These are phyloP conservation scores for Sarotherodon lohbergeri DNA, from an alignment of 2,113 vertebrate species.

Conservation along the genomic window DNA sequence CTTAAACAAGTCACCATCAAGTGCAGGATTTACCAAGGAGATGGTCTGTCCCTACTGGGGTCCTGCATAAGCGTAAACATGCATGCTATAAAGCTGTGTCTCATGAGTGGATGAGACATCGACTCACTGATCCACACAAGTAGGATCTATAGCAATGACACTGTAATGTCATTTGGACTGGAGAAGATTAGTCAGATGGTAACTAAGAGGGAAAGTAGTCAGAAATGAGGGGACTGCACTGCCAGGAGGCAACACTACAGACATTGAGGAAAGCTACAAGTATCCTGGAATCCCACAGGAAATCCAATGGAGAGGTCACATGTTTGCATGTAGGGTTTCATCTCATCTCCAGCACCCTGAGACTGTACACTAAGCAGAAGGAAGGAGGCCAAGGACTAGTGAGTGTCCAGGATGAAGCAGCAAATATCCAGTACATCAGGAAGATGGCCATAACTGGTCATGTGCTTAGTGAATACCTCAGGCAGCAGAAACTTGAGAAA, in stretches of 20 bases:
- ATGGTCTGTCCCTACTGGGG: neutral
- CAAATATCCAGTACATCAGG: neutral
- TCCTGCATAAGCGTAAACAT: neutral
- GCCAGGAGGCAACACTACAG: neutral
- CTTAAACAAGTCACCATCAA: neutral
- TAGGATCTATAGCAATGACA: neutral
- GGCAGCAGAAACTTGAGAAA: neutral
- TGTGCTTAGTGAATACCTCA: neutral
- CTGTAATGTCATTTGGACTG: neutral
- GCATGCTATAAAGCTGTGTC: neutral
- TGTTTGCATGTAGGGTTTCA: neutral
- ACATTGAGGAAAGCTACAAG: neutral
- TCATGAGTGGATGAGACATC: neutral
- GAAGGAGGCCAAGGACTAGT: neutral
- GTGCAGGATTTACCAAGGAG: neutral
- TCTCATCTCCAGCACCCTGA: neutral
- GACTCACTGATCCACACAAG: neutral
- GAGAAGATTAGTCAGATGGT: neutral
- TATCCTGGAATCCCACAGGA: neutral
- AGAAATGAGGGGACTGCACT: neutral
- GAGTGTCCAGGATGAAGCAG: neutral
- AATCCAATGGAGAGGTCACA: neutral
- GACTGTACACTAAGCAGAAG: neutral
- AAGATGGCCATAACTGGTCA: neutral
- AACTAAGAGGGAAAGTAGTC: neutral